Evolutionary conservation across 2,113 vertebrate species (phyloP).

Genomic region (Morphnarchus princeps): DNA sequence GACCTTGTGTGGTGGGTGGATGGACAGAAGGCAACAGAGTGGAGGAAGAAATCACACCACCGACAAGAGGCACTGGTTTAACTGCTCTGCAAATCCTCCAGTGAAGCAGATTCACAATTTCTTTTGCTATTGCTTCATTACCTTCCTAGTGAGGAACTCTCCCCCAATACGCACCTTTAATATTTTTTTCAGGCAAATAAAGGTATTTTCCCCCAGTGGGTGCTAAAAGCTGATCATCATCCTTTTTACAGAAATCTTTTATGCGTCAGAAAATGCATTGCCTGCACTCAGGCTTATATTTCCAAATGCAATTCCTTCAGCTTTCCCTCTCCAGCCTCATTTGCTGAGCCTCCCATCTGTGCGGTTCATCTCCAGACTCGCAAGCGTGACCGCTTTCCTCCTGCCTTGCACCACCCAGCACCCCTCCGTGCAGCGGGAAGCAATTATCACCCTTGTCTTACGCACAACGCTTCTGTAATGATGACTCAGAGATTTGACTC

Average conservation of each 20-base stretch:
- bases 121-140: conserved; percentile 2
- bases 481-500: not conserved
- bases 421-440: not conserved
- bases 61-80: not conserved
- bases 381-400: not conserved
- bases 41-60: not conserved
- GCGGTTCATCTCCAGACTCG: not conserved
- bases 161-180: not conserved
- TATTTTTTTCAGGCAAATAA: not conserved
- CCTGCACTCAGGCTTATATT: not conserved
- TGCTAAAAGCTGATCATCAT: not conserved
- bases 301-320: not conserved
- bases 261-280: not conserved
- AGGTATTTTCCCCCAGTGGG: not conserved
- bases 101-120: not conserved
- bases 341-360: not conserved
- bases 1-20: not conserved
- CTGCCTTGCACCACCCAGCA: not conserved
- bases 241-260: not conserved
- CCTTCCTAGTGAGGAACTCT: not conserved
- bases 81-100: not conserved
- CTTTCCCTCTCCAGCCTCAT: not conserved
- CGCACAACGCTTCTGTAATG: not conserved
- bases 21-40: not conserved
- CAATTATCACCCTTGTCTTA: not conserved